phyloP scores from a whole-genome alignment of 1,140 invertebrate species.

The Cardiocondyla obscurior region DNA sequence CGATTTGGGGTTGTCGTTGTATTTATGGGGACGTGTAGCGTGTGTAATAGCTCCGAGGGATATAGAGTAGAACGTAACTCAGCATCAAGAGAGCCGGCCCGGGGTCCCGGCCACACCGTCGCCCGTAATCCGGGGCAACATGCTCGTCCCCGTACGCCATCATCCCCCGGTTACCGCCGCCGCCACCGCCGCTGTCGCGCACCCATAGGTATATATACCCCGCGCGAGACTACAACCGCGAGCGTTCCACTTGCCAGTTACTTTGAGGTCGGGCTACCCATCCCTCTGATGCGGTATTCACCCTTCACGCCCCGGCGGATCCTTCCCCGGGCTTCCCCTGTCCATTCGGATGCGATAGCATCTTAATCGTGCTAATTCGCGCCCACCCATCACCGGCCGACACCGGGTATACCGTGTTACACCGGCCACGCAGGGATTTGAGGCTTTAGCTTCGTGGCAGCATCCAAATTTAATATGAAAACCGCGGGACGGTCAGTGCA shows the following conservation, averaged over 20 bases:
- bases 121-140: constrained; percentile 77
- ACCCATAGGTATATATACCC: constrained; percentile 76
- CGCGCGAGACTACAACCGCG: constrained; percentile 53
- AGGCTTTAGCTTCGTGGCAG: constrained; percentile 30
- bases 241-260: constrained; percentile 73
- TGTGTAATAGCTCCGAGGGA: constrained; percentile 76
- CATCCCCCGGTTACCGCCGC: not conserved
- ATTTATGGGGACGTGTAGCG: constrained; percentile 74
- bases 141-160: constrained; percentile 60
- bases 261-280: constrained; percentile 67
- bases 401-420: constrained; percentile 47
- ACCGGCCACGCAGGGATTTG: constrained; percentile 45
- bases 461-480: constrained; percentile 53
- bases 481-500: not conserved
- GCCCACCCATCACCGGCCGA: constrained; percentile 64
- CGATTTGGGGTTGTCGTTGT: constrained; percentile 60
- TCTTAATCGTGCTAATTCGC: constrained; percentile 72
- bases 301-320: constrained; percentile 21
- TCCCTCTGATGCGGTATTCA: not conserved
- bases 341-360: constrained; percentile 64
- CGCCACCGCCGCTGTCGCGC: constrained; percentile 9
- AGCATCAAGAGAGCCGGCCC: constrained; percentile 72
- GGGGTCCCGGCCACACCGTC: constrained; percentile 61
- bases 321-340: constrained; percentile 40
- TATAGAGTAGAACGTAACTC: constrained; percentile 79